Percentiles rank a stretch among this genome's conserved stretches.
Conservation (phyloP, 2,888 invertebrate genomes). For the Lasioglossum vierecki region DNA sequence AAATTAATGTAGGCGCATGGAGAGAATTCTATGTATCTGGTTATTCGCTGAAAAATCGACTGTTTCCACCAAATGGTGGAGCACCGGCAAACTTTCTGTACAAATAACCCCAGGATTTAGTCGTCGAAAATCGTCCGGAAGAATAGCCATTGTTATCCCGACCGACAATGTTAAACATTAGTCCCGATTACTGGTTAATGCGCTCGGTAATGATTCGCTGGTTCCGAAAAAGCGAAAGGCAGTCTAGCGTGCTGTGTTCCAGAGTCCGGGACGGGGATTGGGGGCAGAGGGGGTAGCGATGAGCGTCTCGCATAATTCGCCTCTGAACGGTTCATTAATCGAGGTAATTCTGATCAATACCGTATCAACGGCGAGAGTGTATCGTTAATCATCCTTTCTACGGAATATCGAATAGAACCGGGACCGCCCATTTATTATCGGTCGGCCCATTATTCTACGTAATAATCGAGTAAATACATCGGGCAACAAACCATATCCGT, state of each 20-base stretch:
- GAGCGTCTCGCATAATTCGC: neutral
- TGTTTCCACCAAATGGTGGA: neutral
- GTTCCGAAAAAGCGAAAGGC: neutral
- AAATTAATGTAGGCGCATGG: too few species aligned
- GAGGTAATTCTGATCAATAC: slow-evolving; percentile 6
- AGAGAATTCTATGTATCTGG: too few species aligned
- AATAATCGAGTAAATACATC: slow-evolving; percentile 21
- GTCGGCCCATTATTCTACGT: neutral
- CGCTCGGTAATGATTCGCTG: neutral
- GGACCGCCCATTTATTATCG: slow-evolving; percentile 12
- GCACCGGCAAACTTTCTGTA: neutral
- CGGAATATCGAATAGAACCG: slow-evolving; percentile 3
- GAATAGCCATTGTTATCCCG: neutral
- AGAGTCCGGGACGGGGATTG: neutral
- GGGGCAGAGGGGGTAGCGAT: neutral
- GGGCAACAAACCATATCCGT: slow-evolving; percentile 11
- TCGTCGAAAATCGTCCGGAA: neutral
- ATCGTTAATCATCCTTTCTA: slow-evolving; percentile 32
- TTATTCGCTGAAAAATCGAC: too few species aligned
- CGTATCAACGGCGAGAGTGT: slow-evolving; percentile 3
- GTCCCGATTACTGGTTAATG: neutral
- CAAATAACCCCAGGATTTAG: neutral
- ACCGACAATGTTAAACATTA: neutral
- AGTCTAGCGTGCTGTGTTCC: neutral
- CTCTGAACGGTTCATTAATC: slow-evolving; percentile 27